Base-by-base conservation (phyloP, 2,797 vertebrate genomes). In the Enteromius trimaculatus region DNA sequence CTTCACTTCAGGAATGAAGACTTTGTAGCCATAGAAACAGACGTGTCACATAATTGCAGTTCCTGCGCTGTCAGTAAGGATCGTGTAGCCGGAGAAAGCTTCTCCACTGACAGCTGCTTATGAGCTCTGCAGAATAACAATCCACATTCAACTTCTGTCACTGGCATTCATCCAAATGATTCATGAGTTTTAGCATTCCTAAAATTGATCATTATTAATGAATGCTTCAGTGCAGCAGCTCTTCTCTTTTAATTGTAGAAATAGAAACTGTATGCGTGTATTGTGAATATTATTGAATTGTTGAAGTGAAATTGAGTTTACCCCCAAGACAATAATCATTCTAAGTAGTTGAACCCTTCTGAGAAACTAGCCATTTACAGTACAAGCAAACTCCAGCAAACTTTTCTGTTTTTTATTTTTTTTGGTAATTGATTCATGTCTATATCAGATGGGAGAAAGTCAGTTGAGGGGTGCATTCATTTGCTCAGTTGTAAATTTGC, bases 11-110 rank as follows among this genome's bases (percentile, higher is more conserved):
- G 70, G 82, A 89, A 87, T 79, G 80, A 86, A 89, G 85, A 80
- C 83, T 88, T 84, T 47, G 89, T 91, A 86, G 86, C 90, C 85
- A 89, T 90, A 87, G 90, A 89, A 90, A 90, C 90, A 85, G 84
- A 88, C 81, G 17, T 86, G 87, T 90, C 86, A 88, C 85, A 84
- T 89, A 88, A 88, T 87, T 82, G 80, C 77, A 81, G 87, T 83
- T 87, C 81, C 86, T 70, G 77, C 83, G 79, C 88, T 87, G 90
- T 90, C 90, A 89, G 89, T 80, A 87, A 88, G 85, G 89, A 91
- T 89, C 86, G 83, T 77, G 79, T 64, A 84, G 51, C 78, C 55
- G 34, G 85, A 83, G 83, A 87, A 83, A 80, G 82, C 86, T 78
- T 81, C 77, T 71, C 76, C 49, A 70, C 83, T 88, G 88, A 90